Percentiles rank a stretch among this genome's conserved stretches.
phyloP scores from a whole-genome alignment of 2,888 invertebrate genomes.

The Doris montereyensis region DNA sequence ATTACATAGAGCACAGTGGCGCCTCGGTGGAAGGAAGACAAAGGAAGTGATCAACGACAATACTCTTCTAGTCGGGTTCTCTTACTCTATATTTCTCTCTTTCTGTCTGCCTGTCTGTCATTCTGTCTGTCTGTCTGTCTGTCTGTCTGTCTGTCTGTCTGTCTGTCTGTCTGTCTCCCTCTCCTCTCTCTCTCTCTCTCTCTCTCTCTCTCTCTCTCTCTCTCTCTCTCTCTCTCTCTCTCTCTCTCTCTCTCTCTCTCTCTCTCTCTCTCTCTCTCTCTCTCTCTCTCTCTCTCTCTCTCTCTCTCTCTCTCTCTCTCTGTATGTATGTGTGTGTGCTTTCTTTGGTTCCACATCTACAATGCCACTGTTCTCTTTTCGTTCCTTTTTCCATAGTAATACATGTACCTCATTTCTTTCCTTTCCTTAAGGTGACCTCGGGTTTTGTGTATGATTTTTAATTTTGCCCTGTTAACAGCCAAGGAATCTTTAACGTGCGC shows the following conservation, averaged over 20 bases:
- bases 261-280: not conserved
- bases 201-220: constrained; percentile 21
- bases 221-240: constrained; percentile 22
- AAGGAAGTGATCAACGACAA: too few relatives aligned
- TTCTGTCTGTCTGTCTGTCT: not conserved
- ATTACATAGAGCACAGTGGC: too few relatives aligned
- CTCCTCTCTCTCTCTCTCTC: constrained; percentile 7
- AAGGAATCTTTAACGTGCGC: too few relatives aligned
- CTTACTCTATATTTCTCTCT: not conserved
- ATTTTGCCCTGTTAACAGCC: too few relatives aligned
- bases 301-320: not conserved
- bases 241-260: not conserved
- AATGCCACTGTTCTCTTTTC: too few relatives aligned
- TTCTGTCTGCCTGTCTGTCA: not conserved
- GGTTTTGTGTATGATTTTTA: too few relatives aligned
- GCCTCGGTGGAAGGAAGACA: too few relatives aligned
- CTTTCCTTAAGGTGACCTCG: too few relatives aligned
- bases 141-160: not conserved
- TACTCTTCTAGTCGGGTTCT: too few relatives aligned
- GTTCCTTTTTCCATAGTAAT: too few relatives aligned
- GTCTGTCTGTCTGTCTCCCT: not conserved
- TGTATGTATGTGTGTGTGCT: constrained; percentile 4
- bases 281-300: not conserved
- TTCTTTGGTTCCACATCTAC: too few relatives aligned
- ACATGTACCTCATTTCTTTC: too few relatives aligned